phyloP scores from a whole-genome alignment of 1,140 invertebrate genomes.

The Drosophila saltans region DNA sequence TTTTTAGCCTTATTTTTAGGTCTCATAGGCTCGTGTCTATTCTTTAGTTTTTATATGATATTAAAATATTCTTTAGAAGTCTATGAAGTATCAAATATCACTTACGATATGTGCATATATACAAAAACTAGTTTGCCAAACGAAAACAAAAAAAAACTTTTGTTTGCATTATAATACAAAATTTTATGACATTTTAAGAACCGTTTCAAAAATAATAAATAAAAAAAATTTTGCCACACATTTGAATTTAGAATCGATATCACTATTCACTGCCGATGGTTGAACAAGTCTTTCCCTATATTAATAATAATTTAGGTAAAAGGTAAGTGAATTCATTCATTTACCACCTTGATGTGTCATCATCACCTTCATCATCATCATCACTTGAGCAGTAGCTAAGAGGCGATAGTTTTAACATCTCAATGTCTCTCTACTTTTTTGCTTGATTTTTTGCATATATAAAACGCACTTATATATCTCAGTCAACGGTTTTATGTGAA shows the following conservation, averaged over 20 bases:
- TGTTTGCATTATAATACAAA: no score
- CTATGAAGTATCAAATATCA: no score
- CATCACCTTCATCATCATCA: slow-evolving; percentile 2
- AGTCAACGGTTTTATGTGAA: neutral
- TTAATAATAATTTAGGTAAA: neutral
- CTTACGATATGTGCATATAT: no score
- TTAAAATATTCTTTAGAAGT: no score
- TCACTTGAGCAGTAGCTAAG: slow-evolving; percentile 10
- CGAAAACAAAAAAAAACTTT: no score
- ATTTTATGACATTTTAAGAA: no score
- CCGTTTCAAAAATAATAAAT: no score
- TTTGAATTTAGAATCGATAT: slow-evolving; percentile 21
- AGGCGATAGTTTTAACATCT: slow-evolving; percentile 13
- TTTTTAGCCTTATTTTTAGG: no score
- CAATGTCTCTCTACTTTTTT: neutral
- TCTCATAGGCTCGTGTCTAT: no score
- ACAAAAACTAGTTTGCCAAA: no score
- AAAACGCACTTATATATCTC: neutral
- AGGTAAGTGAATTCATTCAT: neutral
- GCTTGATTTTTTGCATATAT: neutral
- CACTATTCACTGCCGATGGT: neutral
- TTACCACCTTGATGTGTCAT: slow-evolving; percentile 12
- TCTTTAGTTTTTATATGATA: no score
- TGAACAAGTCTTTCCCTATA: neutral
- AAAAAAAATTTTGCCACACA: no score